These are phyloP conservation scores for Pionites leucogaster DNA, from an alignment of 2,113 vertebrate genomes.

Conservation along the genomic window DNA sequence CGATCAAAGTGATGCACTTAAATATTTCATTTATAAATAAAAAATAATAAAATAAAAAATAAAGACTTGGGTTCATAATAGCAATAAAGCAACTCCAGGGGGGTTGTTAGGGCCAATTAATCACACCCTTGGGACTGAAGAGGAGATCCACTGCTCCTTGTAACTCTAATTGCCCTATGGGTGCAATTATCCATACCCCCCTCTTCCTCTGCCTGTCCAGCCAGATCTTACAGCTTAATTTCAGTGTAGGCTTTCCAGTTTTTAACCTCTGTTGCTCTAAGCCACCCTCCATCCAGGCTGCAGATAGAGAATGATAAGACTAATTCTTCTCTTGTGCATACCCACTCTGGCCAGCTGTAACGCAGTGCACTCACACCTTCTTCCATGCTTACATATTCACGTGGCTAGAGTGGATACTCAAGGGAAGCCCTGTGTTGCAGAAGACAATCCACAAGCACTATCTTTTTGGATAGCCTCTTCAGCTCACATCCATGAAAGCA, in stretches of 20 bases:
- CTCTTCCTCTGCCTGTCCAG: slow-evolving; percentile 17
- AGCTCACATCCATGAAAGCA: neutral
- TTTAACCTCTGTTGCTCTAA: slow-evolving; percentile 14
- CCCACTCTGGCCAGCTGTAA: neutral
- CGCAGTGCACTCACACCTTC: neutral
- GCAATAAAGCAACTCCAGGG: slow-evolving; percentile 45
- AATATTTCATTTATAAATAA: slow-evolving; percentile 73
- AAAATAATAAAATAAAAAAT: slow-evolving; percentile 59
- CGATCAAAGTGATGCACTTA: slow-evolving; percentile 61
- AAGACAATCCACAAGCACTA: accelerated
- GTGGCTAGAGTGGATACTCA: neutral
- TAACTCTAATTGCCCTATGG: slow-evolving; percentile 62
- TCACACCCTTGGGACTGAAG: slow-evolving; percentile 38
- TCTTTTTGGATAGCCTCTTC: neutral
- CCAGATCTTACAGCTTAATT: slow-evolving; percentile 49
- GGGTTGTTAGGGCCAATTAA: slow-evolving; percentile 54
- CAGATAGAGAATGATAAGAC: neutral
- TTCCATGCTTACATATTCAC: neutral
- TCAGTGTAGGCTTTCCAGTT: neutral
- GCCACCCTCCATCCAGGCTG: neutral
- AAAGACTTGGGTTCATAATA: slow-evolving; percentile 57
- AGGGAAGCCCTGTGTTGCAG: neutral
- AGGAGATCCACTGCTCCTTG: slow-evolving; percentile 15
- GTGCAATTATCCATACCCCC: slow-evolving; percentile 41
- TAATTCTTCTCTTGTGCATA: neutral